These are phyloP conservation scores for Centropristis striata DNA, from an alignment of 2,113 vertebrate genomes.

Conservation along the genomic window DNA sequence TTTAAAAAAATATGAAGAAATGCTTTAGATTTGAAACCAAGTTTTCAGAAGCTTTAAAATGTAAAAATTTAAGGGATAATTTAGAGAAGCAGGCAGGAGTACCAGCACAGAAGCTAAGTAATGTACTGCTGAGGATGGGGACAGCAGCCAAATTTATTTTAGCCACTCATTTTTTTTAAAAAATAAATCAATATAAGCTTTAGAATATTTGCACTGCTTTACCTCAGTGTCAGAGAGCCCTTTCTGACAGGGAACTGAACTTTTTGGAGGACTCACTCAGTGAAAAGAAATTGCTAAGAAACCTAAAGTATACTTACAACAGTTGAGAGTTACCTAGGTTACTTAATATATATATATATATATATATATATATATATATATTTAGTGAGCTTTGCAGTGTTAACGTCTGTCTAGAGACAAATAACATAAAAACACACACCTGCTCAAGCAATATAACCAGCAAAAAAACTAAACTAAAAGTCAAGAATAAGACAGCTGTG, in stretches of 20 bases:
- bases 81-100: no score
- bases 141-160: no score
- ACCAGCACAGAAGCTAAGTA: no score
- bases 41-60: neutral
- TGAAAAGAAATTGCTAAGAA: neutral
- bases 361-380: neutral
- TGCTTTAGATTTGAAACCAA: neutral
- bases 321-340: neutral
- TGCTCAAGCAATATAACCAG: constrained; percentile 13
- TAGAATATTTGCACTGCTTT: no score
- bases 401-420: neutral
- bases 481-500: neutral
- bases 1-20: no score
- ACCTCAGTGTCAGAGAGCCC: no score
- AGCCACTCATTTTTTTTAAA: no score
- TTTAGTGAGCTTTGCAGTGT: neutral
- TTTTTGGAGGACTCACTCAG: neutral
- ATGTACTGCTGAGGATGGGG: no score
- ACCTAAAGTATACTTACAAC: neutral
- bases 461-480: constrained; percentile 22
- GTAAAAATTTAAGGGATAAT: neutral
- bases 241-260: no score
- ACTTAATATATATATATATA: neutral
- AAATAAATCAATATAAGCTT: no score
- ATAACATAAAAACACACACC: constrained; percentile 13